phyloP scores from a whole-genome alignment of 2,113 vertebrate genomes.

The Bostrychus sinensis region DNA sequence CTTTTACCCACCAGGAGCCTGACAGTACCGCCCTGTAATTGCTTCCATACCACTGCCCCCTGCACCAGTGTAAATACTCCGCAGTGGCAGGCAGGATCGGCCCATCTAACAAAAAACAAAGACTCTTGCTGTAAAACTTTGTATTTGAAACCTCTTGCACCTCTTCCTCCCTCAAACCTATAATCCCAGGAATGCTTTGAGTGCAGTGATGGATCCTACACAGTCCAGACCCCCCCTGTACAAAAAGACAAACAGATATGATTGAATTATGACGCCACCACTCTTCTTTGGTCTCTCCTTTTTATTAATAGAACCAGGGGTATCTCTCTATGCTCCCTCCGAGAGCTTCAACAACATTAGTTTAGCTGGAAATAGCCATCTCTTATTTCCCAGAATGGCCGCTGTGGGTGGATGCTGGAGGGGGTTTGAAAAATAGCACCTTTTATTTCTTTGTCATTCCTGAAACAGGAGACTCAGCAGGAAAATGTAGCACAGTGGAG shows the following conservation, averaged over 20 bases:
- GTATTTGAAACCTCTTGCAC: conserved; percentile 29
- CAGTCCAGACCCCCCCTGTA: conserved; percentile 11
- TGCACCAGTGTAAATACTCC: conserved; percentile 33
- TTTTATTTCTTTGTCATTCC: conserved; percentile 39
- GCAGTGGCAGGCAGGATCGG: conserved; percentile 25
- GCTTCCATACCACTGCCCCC: conserved; percentile 34
- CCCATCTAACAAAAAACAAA: conserved; percentile 38
- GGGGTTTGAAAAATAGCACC: conserved; percentile 37
- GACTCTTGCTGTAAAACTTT: conserved; percentile 45
- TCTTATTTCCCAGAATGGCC: conserved; percentile 42
- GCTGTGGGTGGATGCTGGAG: conserved; percentile 42
- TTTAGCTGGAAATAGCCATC: conserved; percentile 44
- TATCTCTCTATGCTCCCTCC: conserved; percentile 16
- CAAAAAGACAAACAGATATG: conserved; percentile 41
- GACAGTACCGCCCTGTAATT: conserved; percentile 42
- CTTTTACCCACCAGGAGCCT: conserved; percentile 32
- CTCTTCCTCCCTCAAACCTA: conserved; percentile 27
- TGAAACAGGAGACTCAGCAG: conserved; percentile 40
- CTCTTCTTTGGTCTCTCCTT: conserved; percentile 17
- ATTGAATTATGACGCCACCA: conserved; percentile 39
- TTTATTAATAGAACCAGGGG: conserved; percentile 26
- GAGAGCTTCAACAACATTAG: conserved; percentile 36
- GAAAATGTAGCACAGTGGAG: conserved; percentile 11
- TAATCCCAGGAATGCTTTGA: conserved; percentile 28
- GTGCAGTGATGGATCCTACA: conserved; percentile 26